A percentile compares a stretch with the other conserved stretches of the same genome.
phyloP scores from a whole-genome alignment of 2,113 vertebrate genomes.

The Garra rufa region DNA sequence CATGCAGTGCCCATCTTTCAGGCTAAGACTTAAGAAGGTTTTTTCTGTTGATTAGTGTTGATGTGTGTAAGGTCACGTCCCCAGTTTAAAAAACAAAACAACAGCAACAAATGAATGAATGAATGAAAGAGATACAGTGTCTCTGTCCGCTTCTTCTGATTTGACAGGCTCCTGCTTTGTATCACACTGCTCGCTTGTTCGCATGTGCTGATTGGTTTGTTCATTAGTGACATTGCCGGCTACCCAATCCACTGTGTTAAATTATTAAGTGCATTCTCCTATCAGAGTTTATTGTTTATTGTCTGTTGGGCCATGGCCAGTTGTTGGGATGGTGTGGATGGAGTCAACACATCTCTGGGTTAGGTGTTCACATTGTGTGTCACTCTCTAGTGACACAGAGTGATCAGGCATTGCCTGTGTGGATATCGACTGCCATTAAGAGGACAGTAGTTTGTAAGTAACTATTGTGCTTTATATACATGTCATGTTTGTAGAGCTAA shows the following conservation, averaged over 20 bases:
- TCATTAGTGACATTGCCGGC: conserved; percentile 72
- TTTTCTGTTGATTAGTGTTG: conserved; percentile 35
- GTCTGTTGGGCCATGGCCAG: conserved; percentile 59
- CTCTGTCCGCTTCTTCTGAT: conserved; percentile 63
- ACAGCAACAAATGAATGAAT: conserved; percentile 9
- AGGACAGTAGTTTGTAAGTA: conserved; percentile 49
- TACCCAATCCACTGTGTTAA: conserved; percentile 75
- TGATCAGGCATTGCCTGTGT: conserved; percentile 4
- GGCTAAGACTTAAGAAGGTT: neutral
- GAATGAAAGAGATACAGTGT: conserved; percentile 68
- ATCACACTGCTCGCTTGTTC: conserved; percentile 47
- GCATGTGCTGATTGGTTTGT: conserved; percentile 63
- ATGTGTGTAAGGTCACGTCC: conserved; percentile 46
- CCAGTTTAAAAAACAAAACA: conserved; percentile 21
- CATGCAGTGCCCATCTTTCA: conserved; percentile 16
- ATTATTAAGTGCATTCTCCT: conserved; percentile 77
- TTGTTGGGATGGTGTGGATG: conserved; percentile 58
- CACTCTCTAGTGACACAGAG: conserved; percentile 24
- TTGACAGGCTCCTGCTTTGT: conserved; percentile 67
- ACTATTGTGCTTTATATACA: neutral
- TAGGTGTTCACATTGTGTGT: conserved; percentile 62
- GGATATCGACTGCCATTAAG: conserved; percentile 45
- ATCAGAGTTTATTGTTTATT: conserved; percentile 79
- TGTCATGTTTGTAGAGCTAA: neutral
- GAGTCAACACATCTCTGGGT: conserved; percentile 62